Conservation (phyloP, 2,113 vertebrate species). For the Tylochromis polylepis region DNA sequence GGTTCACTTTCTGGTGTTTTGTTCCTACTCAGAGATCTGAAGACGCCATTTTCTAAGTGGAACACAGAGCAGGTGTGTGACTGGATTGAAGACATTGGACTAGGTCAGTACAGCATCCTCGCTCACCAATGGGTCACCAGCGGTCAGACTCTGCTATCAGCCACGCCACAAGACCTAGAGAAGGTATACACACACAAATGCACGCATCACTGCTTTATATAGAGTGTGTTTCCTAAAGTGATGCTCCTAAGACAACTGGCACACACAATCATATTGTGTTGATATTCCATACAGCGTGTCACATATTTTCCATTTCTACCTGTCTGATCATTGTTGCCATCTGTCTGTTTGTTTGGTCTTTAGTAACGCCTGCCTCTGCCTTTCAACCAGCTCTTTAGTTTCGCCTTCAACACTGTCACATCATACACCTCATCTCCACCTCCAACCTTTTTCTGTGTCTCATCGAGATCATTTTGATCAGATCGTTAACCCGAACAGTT, state of each 20-base stretch:
- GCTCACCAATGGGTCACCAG: slow-evolving; percentile 86
- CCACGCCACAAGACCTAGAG: slow-evolving; percentile 87
- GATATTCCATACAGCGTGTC: not conserved
- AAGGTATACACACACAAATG: slow-evolving; percentile 76
- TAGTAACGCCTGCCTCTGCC: slow-evolving; percentile 27
- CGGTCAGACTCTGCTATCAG: slow-evolving; percentile 85
- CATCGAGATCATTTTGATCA: not conserved
- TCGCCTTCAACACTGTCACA: slow-evolving; percentile 12
- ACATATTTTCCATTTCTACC: slow-evolving; percentile 5
- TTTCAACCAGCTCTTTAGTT: slow-evolving; percentile 35
- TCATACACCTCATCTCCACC: not conserved
- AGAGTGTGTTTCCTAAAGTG: accelerated
- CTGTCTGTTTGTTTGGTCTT: not conserved
- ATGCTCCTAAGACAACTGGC: not conserved
- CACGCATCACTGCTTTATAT: not conserved
- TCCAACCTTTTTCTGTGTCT: not conserved
- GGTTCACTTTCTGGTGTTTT: not conserved
- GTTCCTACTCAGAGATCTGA: slow-evolving; percentile 55
- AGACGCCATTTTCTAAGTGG: slow-evolving; percentile 88
- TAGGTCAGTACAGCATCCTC: slow-evolving; percentile 84
- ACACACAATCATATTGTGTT: not conserved
- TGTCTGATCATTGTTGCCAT: slow-evolving; percentile 13
- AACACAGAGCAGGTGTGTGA: slow-evolving; percentile 86
- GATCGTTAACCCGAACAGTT: not conserved
- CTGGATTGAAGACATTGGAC: slow-evolving; percentile 91